Evolutionary conservation across 2,888 invertebrate genomes (phyloP).

Genomic region (Agapostemon virescens): DNA sequence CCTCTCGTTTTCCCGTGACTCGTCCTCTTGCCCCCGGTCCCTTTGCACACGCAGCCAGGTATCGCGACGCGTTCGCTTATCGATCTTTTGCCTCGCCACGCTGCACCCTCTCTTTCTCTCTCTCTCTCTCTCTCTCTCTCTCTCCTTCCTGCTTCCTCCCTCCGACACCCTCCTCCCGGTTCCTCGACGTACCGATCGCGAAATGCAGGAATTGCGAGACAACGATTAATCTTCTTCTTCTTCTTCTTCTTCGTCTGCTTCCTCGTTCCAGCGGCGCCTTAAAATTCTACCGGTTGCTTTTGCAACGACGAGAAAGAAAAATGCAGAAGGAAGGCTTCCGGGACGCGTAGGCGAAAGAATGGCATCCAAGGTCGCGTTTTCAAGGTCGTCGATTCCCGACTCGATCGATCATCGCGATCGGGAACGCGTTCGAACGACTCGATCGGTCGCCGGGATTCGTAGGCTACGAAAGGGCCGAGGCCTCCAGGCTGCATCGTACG

Average conservation of each 20-base stretch:
- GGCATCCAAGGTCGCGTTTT: background rate
- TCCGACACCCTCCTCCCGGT: background rate
- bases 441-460: background rate
- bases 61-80: slow-evolving; percentile 37
- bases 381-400: background rate
- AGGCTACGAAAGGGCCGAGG: background rate
- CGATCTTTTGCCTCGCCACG: slow-evolving; percentile 15
- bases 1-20: slow-evolving; percentile 43
- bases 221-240: background rate
- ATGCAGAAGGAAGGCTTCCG: background rate
- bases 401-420: background rate
- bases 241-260: too few species aligned
- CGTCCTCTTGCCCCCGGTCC: slow-evolving; percentile 15
- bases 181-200: background rate
- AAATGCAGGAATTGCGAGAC: background rate
- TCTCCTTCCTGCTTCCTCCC: too few species aligned
- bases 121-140: background rate
- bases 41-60: slow-evolving; percentile 10
- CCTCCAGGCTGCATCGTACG: too few species aligned
- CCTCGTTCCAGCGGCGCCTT: background rate
- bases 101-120: background rate
- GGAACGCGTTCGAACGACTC: background rate
- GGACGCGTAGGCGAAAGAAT: too few species aligned
- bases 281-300: background rate
- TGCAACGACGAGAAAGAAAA: background rate